Conservation (phyloP, 37 sponge, comb jelly and placozoan species). For the Theonella swinhoei region DNA sequence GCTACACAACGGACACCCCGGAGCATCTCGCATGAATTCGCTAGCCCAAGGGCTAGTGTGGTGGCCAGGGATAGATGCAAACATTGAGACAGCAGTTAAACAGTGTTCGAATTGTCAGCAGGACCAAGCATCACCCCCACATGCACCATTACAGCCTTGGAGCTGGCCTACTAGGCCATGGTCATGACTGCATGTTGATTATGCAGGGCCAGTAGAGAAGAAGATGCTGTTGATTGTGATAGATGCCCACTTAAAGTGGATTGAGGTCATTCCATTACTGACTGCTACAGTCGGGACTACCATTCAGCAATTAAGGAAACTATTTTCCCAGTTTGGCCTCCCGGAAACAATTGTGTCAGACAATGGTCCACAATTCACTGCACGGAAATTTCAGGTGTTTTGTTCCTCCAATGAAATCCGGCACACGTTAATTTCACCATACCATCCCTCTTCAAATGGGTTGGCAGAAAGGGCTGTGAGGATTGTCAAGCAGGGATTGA, state of each 20-base stretch:
- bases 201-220: background rate
- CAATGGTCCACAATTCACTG: no score
- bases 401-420: background rate
- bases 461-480: conserved; percentile 11
- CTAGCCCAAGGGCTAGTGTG: conserved; percentile 4
- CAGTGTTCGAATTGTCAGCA: conserved; percentile 9
- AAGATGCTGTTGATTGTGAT: conserved; percentile 3
- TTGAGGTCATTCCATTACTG: background rate
- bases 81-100: background rate
- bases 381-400: conserved; percentile 1
- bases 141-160: conserved; percentile 12
- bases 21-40: background rate
- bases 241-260: conserved; percentile 22
- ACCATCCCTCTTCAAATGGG: conserved; percentile 11
- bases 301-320: conserved; percentile 3
- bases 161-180: conserved; percentile 1
- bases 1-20: background rate
- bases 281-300: no score
- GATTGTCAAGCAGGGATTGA: background rate
- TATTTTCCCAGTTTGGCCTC: background rate
- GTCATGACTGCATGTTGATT: conserved; percentile 14
- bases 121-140: background rate
- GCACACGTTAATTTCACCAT: background rate
- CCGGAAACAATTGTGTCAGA: no score
- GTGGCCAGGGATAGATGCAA: conserved; percentile 23